Conservation (phyloP, 2,113 vertebrate species). For the Festucalex cinctus region DNA sequence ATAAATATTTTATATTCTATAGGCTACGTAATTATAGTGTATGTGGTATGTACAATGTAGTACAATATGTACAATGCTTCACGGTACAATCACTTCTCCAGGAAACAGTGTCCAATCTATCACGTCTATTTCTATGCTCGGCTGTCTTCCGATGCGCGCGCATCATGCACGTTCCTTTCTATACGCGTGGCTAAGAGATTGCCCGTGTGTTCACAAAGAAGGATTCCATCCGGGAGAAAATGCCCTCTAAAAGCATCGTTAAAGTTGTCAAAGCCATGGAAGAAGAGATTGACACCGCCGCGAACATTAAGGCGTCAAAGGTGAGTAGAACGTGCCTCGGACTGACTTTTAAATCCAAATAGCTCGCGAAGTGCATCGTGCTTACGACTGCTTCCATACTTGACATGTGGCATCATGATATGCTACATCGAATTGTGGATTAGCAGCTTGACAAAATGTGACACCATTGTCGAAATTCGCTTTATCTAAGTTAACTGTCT, state of each 20-base stretch:
- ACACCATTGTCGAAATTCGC: neutral
- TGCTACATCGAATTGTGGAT: constrained; percentile 11
- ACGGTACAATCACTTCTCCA: neutral
- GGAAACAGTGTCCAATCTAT: neutral
- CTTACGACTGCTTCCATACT: constrained; percentile 22
- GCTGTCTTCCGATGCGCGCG: constrained; percentile 2
- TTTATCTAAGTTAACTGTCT: no score
- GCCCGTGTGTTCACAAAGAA: constrained; percentile 33
- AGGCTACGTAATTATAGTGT: no score
- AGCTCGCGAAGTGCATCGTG: neutral
- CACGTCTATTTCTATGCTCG: constrained; percentile 17
- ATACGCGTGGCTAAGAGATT: constrained; percentile 38
- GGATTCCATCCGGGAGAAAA: constrained; percentile 51
- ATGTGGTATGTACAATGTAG: no score
- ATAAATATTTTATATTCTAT: no score
- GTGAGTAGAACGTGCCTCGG: constrained; percentile 29
- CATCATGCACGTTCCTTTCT: constrained; percentile 52
- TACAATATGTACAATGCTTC: no score
- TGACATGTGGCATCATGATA: constrained; percentile 41
- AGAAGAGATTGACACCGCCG: constrained; percentile 31
- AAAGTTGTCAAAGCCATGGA: constrained; percentile 47
- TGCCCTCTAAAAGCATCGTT: constrained; percentile 63
- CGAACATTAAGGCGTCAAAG: constrained; percentile 41
- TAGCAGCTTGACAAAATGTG: neutral
- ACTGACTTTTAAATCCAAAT: constrained; percentile 2